Evolutionary conservation across 2,797 vertebrate genomes (phyloP), one percentile per base, ranked within the genome.

Genomic region (Nyctalus aviator): DNA sequence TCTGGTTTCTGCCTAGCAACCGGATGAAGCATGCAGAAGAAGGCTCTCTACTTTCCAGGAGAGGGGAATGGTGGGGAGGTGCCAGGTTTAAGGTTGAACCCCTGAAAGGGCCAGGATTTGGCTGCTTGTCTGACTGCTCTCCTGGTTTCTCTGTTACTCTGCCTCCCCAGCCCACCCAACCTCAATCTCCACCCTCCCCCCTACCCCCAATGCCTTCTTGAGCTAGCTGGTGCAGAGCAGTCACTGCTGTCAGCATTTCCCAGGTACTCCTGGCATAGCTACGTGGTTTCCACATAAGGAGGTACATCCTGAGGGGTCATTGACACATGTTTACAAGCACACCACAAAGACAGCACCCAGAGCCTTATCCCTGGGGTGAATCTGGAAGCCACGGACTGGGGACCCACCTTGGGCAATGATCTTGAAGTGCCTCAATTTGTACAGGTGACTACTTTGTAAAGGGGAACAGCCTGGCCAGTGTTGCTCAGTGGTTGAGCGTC

Each of bases 1-100:
- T 95, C 35, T 32, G 90, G 92, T 72, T 83, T 76, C 71, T 84
- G 71, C 66, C 44, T 72, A 75, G 59, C 73, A 82, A 25, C 71
- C 64, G 12, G 3, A 21, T 32, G 44, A 57, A 48, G 3, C 7
- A 15, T 0, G 20, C 1, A 46, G 35, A 48, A 46, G 35, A 48
- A 20, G 18, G 21, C 14, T 55, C 57, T 66, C 32, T 88, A 6
- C 66, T 59, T 48, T 14, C 14, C 6, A 50, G 35, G 20, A 3
- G 14, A 69, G 59, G 13, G 79, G 89, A 57, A 23, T 46, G 55
- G 83, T 53, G 11, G 7, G 2, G 48, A 75, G 59, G 41, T 3
- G 0, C n/a, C 59, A 30, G 5, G 17, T 37, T 72, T 72, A 27
- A 9, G 14, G 30, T 1, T 3, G 18, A 27, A 37, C 14, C 62